Base-by-base conservation (phyloP, 2,113 vertebrate species). In the Aegypius monachus region DNA sequence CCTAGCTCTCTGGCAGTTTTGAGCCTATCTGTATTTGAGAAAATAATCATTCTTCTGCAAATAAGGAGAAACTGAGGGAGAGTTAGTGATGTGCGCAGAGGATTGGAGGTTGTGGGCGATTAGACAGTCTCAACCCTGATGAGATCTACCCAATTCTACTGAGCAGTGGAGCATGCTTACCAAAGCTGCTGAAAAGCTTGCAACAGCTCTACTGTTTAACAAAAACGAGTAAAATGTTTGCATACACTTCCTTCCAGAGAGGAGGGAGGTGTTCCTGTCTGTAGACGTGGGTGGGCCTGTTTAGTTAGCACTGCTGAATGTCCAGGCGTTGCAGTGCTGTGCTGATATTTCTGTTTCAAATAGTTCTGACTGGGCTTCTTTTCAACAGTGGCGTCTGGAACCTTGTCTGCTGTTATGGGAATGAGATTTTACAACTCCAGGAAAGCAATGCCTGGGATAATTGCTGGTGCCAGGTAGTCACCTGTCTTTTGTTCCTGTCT, bases 381-480 rank as follows among this genome's bases (percentile, higher is more conserved):
- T 61, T 72, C 58, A 26, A 50, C 96, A 99, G 99, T 95, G 95
- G 98, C 99, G 0, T 99, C 99, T n/a, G 99, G 99, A 92, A 98
- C 99, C 47, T 97, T 99, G 94, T 97, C 98, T 66, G 95, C 96
- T 63, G 90, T 99, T 50, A 99, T 99, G 99, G 99, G 99, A 84
- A 99, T 99, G 98, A 98, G 99, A 95, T 99, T 99, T 97, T 99
- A 99, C 79, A 98, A 98, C 93, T 99, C 99, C 26, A 98, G 98
- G 88, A 99, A 99, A 97, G 97, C 99, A 42, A 99, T 99, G 98
- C 99, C 99, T 7, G 99, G 99, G 62, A 95, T 99, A 92, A 98
- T 99, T 73, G 99, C 99, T 3, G 99, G 97, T 93, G 98, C 98
- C 93, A 99, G 99, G 99, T 99, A 99, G 83, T 81, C 15, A n/a